phyloP scores from a whole-genome alignment of 37 sponge, comb jelly and placozoan species.

The Halisarca cf. caerulea region DNA sequence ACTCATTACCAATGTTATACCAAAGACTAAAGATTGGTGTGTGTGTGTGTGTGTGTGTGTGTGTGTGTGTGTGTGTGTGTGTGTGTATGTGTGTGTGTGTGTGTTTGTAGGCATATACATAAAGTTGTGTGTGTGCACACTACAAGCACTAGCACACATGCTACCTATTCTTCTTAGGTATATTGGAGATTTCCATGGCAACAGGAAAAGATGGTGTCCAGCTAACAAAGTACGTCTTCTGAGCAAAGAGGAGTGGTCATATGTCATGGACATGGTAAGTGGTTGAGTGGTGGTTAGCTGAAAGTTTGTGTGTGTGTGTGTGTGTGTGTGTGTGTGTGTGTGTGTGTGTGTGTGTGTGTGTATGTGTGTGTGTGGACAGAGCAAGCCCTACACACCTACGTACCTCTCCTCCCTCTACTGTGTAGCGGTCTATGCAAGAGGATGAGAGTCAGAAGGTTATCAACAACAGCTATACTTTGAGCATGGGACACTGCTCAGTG shows the following conservation, averaged over 20 bases:
- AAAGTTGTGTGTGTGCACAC: too few species aligned
- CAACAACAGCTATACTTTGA: background rate
- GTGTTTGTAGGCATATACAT: too few species aligned
- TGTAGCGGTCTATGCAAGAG: background rate
- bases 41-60: background rate
- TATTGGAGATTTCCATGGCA: constrained; percentile 62
- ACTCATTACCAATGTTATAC: constrained; percentile 59
- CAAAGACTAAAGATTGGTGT: constrained; percentile 29
- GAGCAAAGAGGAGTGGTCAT: constrained; percentile 55
- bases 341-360: background rate
- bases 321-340: background rate
- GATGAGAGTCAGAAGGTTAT: constrained; percentile 11
- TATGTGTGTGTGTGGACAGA: background rate
- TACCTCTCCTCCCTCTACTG: background rate
- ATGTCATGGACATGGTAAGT: constrained; percentile 67
- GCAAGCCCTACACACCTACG: background rate
- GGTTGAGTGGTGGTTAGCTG: background rate
- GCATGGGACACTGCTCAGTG: background rate
- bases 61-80: too few species aligned
- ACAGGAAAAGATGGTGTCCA: constrained; percentile 65
- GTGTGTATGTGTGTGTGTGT: too few species aligned
- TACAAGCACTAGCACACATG: too few species aligned
- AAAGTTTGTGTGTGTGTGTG: background rate
- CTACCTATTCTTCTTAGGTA: constrained; percentile 20
- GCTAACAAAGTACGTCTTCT: constrained; percentile 39